These are phyloP conservation scores for Melieria crassipennis DNA, from an alignment of 2,888 invertebrate species.

Conservation along the genomic window DNA sequence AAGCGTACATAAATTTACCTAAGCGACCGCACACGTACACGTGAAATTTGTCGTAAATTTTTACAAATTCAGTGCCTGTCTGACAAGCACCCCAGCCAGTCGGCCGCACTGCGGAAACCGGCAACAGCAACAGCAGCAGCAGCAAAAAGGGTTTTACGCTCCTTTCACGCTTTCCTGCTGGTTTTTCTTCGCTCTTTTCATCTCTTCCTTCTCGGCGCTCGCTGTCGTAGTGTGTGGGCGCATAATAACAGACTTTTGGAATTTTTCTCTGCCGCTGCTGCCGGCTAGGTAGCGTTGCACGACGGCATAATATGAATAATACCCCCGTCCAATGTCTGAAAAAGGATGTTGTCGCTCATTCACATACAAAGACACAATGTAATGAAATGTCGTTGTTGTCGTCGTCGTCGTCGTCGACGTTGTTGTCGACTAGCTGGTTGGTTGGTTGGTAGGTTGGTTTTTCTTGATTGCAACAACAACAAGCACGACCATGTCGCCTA, in stretches of 20 bases:
- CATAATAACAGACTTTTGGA: constrained; percentile 26
- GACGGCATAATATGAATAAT: constrained; percentile 29
- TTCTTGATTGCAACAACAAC: constrained; percentile 22
- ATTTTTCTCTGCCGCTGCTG: constrained; percentile 13
- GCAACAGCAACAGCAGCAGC: not conserved
- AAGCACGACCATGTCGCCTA: not conserved
- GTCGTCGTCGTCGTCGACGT: constrained; percentile 31
- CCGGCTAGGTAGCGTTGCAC: not conserved
- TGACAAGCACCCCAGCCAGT: not conserved
- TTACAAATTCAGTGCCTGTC: constrained; percentile 18
- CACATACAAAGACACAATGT: constrained; percentile 28
- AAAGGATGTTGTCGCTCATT: not conserved
- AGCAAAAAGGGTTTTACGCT: not conserved
- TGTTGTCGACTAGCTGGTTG: constrained; percentile 26
- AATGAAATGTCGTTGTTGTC: constrained; percentile 37
- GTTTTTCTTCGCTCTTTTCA: not conserved
- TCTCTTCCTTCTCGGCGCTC: not conserved
- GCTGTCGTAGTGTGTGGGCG: not conserved
- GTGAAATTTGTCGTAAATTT: constrained; percentile 28
- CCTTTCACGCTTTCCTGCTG: not conserved
- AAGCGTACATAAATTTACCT: constrained; percentile 41
- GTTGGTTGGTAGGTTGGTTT: constrained; percentile 13
- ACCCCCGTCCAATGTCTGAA: not conserved
- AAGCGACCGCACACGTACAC: constrained; percentile 20
- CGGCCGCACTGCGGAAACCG: not conserved